Base-by-base conservation (phyloP, 2,113 vertebrate species). In the Carlito syrichta region DNA sequence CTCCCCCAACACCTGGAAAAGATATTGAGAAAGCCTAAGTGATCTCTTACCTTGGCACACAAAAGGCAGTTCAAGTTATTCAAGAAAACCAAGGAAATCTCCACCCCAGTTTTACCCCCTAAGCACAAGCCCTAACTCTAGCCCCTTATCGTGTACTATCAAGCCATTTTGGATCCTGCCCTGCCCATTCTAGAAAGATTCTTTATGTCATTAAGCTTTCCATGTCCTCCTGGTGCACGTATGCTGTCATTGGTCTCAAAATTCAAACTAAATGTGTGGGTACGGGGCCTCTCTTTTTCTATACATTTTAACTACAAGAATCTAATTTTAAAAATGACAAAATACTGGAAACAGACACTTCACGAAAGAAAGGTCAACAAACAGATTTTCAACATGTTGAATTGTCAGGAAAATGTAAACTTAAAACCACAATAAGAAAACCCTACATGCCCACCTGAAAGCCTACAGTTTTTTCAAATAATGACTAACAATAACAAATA, bases 1-100 rank as follows among this genome's bases (percentile, higher is more conserved):
- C 27, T 13, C 0, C 2, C 23, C 14, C 7, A 11, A 13, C 2
- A 4, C 2, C 0, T 40, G 6, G 27, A 3, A 40, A 40, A 22
- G 5, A 16, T 54, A 22, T 6, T 63, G 23, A 83, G 23, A 71
- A 71, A 78, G 2, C 8, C 7, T 43, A 19, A 4, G 4, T 27
- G 4, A 0, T 40, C 11, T 2, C 13, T 81, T 43, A n/a, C 32
- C 14, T 66, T 35, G 66, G 3, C 8, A 30, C 23, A 5, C 40
- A 48, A 0, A n/a, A 43, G 5, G 35, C 22, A 52, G 3, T 52
- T 60, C 17, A 66, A 66, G 12, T 4, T 45, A 16, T 40, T 3
- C 17, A n/a, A 85, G 5, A 25, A 50, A 30, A 25, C 4, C 17
- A n/a, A 85, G 5, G 27, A 50, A 30, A 25, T 3, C 20, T 13